Evolutionary conservation across 2,113 vertebrate species (phyloP).

Genomic region (Pluvialis apricaria): DNA sequence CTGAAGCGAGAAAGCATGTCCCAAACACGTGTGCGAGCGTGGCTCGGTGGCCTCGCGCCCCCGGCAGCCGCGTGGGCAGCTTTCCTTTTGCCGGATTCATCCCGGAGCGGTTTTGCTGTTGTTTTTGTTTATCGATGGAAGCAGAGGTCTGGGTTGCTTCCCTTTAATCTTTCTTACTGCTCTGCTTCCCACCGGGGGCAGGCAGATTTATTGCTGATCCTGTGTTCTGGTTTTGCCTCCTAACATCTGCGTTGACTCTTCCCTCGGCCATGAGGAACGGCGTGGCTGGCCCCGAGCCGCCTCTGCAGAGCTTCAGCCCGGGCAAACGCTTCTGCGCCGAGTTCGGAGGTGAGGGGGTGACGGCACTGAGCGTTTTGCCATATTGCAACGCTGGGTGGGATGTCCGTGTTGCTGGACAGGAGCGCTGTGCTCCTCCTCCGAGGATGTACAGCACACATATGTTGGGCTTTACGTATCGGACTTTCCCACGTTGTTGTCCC

Average conservation of each 20-base stretch:
- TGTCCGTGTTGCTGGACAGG: background rate
- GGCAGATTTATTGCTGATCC: background rate
- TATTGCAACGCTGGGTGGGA: background rate
- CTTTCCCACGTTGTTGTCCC: background rate
- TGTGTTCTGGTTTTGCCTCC: background rate
- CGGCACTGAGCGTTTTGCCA: background rate
- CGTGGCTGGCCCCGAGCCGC: background rate
- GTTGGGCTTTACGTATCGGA: background rate
- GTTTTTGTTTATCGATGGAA: background rate
- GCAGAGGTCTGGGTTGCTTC: background rate
- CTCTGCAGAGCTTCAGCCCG: background rate
- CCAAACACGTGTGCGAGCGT: rapidly evolving
- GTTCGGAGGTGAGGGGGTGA: background rate
- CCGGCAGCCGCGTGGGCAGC: background rate
- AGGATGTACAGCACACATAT: rapidly evolving
- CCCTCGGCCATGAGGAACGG: background rate
- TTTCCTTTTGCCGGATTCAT: rapidly evolving
- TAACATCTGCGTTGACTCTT: background rate
- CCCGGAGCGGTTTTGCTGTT: background rate
- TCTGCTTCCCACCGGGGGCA: background rate
- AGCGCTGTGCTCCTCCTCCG: background rate
- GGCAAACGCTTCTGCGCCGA: background rate
- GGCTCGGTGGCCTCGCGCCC: background rate
- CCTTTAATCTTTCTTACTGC: background rate
- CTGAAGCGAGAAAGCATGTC: background rate